Evolutionary conservation across 1,140 invertebrate genomes (phyloP), one percentile per base, ranked within the genome.

Genomic region (Leptoteleia sp.): DNA sequence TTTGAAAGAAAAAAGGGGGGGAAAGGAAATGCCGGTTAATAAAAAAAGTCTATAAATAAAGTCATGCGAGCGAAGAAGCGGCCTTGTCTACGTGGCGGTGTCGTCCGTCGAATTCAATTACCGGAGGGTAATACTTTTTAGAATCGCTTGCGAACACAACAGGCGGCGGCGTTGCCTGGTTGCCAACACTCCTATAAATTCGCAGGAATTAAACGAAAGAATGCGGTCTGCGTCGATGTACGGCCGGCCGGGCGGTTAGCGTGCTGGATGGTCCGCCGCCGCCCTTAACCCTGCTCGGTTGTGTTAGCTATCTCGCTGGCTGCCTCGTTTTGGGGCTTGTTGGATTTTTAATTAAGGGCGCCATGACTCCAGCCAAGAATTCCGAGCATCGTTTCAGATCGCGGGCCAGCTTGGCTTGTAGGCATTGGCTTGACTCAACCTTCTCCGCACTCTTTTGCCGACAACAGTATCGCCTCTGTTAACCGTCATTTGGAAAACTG

Each of bases 271-370:
- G 54, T 52, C 43, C 42, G 65, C 54, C 31, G 29, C 82, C 71
- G 67, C 83, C 83, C 85, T 84, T 83, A 86, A 84, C 83, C 77
- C 79, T 78, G 64, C 50, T 40, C 48, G 57, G 59, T 59, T 52
- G 75, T 27, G 64, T 45, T 50, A 76, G 57, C 65, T 65, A 65
- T 52, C 62, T 48, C 72, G 70, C 55, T 72, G 35, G 72, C 40
- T 61, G 76, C 79, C 83, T 84, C 83, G 84, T 82, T 81, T 83
- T 82, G 83, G 81, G 84, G 87, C 80, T 88, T 87, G 88, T 89
- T 90, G 88, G 87, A 89, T 89, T 90, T 90, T 89, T 90, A 89
- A 90, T 90, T 90, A 90, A 90, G 88, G 89, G 82, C 84, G 81
- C 86, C 82, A 87, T 87, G 88, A 87, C 86, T 89, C 85, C 83